Conservation (phyloP, 2,113 vertebrate genomes). For the Grus americana region DNA sequence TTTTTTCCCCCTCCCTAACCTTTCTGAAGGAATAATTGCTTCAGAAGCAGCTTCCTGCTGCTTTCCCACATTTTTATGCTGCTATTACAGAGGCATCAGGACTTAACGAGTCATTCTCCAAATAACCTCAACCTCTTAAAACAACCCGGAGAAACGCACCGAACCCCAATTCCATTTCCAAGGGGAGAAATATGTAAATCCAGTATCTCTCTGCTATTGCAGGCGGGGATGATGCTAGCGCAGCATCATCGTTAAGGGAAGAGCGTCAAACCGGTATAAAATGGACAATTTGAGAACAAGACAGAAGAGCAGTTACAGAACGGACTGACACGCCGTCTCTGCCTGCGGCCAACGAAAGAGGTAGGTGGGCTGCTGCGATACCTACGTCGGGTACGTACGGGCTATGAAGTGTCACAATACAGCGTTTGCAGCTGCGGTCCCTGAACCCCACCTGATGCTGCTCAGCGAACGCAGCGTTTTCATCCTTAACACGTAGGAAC, state of each 20-base stretch:
- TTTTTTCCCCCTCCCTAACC: background rate
- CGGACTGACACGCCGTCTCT: rapidly evolving
- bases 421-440: background rate
- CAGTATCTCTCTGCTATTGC: rapidly evolving
- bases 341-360: background rate
- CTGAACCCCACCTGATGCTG: background rate
- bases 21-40: background rate
- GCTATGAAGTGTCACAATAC: background rate
- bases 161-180: background rate
- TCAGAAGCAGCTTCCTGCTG: background rate
- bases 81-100: background rate
- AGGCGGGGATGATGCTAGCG: background rate
- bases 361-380: background rate
- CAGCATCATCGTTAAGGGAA: no score
- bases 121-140: background rate
- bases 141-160: background rate
- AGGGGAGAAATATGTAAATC: background rate
- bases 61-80: background rate
- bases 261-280: background rate
- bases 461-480: background rate
- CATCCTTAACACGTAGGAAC: no score
- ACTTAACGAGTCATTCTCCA: background rate
- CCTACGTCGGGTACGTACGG: rapidly evolving
- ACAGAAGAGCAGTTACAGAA: background rate
- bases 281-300: background rate